phyloP scores from a whole-genome alignment of 1,140 invertebrate species.

The Periplaneta americana region DNA sequence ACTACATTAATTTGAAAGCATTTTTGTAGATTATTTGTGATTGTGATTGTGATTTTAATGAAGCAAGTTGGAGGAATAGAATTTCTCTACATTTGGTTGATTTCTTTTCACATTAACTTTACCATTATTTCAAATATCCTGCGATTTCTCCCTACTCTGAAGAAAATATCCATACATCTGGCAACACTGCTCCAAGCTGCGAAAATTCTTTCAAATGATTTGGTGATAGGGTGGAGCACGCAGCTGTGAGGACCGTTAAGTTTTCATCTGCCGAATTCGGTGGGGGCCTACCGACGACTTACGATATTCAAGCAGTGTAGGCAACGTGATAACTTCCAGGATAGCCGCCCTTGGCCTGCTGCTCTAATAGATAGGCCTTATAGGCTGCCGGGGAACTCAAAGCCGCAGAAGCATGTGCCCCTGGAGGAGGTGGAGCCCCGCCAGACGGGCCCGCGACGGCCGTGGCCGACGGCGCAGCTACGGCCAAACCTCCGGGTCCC shows the following conservation, averaged over 20 bases:
- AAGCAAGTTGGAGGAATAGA: no score
- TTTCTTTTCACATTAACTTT: no score
- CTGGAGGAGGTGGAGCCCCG: neutral
- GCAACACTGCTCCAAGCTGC: neutral
- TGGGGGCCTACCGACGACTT: neutral
- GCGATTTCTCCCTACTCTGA: no score
- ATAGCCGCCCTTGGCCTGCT: neutral
- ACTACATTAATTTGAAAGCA: no score
- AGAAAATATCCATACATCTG: no score
- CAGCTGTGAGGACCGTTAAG: neutral
- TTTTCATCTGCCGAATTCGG: neutral
- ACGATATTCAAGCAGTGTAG: neutral
- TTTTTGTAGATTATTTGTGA: no score
- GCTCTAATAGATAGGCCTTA: neutral
- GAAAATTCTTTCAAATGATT: no score
- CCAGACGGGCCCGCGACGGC: conserved; percentile 37
- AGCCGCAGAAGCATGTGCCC: neutral
- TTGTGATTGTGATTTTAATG: no score
- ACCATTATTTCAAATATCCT: no score
- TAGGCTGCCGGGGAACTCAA: neutral
- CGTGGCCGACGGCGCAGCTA: conserved; percentile 41
- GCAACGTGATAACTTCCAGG: neutral
- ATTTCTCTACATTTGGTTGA: no score
- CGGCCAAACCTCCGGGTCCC: conserved; percentile 38
- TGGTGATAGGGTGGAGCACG: neutral